Evolutionary conservation across 1,140 invertebrate genomes (phyloP), one percentile per base, ranked within the genome.

Genomic region (Anthonomus grandis): DNA sequence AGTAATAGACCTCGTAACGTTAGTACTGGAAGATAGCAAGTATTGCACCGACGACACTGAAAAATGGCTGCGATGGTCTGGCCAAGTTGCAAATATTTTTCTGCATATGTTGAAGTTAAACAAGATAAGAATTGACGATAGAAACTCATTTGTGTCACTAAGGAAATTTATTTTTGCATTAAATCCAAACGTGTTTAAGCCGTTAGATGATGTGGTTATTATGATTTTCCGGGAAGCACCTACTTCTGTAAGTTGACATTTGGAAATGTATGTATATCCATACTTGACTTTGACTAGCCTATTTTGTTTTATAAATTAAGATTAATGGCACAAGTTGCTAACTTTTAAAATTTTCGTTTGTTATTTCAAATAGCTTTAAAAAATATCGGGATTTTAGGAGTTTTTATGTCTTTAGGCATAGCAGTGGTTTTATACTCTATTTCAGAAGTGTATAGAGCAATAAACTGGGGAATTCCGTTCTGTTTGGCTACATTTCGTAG

Each of bases 11-110:
- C 78, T 91, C 22, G 71, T 91, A 36, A 80, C 84, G 12, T 68
- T 88, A 12, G 84, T 85, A 62, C 73, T 85, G 0, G 78, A 78
- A 8, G 83, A 85, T 24, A 80, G 80, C 4, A 78, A 80, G 55
- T 77, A 81, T 24, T 82, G 79, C 12, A 79, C 77, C 57, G 80
- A 86, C 56, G 84, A 87, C 50, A 81, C 83, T 23, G 86, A 90
- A 65, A 84, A 84, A 64, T 92, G 90, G 86, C 83, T 84, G 45
- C 79, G 85, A 56, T 83, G 88, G 79, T 93, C 90, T 0, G 80
- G 86, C 52, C 77, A 88, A 60, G 83, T 89, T 0, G 80, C 85
- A 19, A 87, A 91, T 64, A 79, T 81, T 0, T 65, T 93, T 1
- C 68, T 93, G 1, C 84, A 85, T 12, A 74, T 85, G 19, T 68